A percentile compares a stretch with the other conserved stretches of the same genome.
These are phyloP conservation scores for Hirtodrosophila confusa DNA, from an alignment of 2,888 invertebrate species.

Conservation along the genomic window DNA sequence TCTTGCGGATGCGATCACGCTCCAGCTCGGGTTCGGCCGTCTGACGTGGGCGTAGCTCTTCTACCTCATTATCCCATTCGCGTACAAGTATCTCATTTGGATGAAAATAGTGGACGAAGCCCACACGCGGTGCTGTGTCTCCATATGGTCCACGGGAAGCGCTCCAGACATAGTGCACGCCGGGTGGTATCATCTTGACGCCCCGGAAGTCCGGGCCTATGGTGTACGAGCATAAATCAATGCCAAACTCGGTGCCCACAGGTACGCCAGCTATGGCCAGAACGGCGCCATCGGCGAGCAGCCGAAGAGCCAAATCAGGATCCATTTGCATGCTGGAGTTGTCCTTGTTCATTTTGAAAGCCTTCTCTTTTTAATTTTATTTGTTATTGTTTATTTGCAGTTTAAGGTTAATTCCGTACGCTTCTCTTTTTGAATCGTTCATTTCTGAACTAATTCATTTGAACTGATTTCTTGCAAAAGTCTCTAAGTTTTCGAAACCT, in stretches of 20 bases:
- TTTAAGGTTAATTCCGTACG: neutral
- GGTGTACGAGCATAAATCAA: slow-evolving; percentile 94
- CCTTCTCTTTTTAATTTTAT: neutral
- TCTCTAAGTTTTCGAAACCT: neutral
- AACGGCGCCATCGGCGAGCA: slow-evolving; percentile 92
- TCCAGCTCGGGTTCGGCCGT: slow-evolving; percentile 83
- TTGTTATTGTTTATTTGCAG: neutral
- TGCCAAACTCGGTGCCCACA: slow-evolving; percentile 96
- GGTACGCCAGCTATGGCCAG: slow-evolving; percentile 95
- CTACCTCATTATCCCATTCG: slow-evolving; percentile 92
- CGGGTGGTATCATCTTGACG: slow-evolving; percentile 99
- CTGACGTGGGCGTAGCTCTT: slow-evolving; percentile 87
- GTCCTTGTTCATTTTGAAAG: slow-evolving; percentile 65
- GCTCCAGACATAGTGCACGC: slow-evolving; percentile 96
- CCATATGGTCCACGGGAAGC: slow-evolving; percentile 85
- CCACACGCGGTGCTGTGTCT: slow-evolving; percentile 90
- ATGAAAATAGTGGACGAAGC: slow-evolving; percentile 94
- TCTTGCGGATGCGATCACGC: slow-evolving; percentile 80
- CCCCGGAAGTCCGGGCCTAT: slow-evolving; percentile 95
- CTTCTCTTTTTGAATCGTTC: neutral
- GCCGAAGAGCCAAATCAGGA: slow-evolving; percentile 89
- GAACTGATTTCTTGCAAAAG: neutral
- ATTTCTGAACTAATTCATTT: slow-evolving; percentile 16
- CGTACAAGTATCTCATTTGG: slow-evolving; percentile 93
- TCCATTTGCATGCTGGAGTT: slow-evolving; percentile 86